phyloP scores from a whole-genome alignment of 2,888 invertebrate genomes.

The Noctua janthina region DNA sequence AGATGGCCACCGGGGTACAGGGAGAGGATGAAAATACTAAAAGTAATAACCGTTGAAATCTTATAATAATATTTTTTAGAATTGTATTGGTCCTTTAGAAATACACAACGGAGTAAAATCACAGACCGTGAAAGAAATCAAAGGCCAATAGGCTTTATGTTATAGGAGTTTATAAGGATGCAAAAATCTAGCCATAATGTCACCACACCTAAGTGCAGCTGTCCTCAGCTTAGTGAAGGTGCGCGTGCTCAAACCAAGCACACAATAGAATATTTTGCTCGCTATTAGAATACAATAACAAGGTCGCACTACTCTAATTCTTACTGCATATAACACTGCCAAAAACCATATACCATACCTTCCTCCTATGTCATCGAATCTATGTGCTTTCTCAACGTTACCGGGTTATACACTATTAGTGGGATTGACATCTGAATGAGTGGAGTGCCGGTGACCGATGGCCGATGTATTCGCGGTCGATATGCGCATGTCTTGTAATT shows the following conservation, averaged over 20 bases:
- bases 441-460: conserved; percentile 67
- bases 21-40: conserved; percentile 21
- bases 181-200: conserved; percentile 48
- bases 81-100: conserved; percentile 1
- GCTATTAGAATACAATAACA: conserved; percentile 86
- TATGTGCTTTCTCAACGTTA: conserved; percentile 61
- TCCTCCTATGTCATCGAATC: conserved; percentile 33
- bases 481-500: conserved; percentile 78
- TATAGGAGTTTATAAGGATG: conserved; percentile 24
- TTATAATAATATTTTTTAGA: conserved; percentile 1
- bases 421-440: conserved; percentile 84
- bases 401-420: conserved; percentile 69
- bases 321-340: conserved; percentile 67
- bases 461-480: conserved; percentile 62
- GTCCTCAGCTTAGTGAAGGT: conserved; percentile 68
- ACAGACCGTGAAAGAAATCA: conserved; percentile 3
- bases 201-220: conserved; percentile 59
- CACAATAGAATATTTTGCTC: conserved; percentile 83
- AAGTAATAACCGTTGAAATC: not conserved
- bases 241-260: conserved; percentile 67
- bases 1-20: conserved; percentile 17
- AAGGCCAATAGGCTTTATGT: too few species aligned
- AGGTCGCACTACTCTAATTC: conserved; percentile 78
- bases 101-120: not conserved
- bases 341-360: conserved; percentile 42